phyloP scores from a whole-genome alignment of 2,797 vertebrate species.

The Paramormyrops hopkinsi region DNA sequence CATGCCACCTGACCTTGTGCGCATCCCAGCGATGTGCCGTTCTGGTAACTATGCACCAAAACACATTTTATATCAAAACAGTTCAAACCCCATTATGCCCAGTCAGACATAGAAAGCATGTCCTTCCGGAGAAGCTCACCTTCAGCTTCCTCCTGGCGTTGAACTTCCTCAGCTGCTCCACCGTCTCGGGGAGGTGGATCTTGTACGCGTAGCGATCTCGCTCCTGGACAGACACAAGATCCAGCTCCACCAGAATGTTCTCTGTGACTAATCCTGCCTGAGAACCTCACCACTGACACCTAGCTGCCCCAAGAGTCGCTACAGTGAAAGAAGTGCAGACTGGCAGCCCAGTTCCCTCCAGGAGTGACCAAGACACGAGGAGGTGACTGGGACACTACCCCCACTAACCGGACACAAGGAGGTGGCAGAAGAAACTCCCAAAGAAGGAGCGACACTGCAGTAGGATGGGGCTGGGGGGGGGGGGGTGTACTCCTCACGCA shows the following conservation, averaged over 20 bases:
- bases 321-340: neutral
- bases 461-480: neutral
- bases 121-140: constrained; percentile 66
- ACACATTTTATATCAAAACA: neutral
- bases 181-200: constrained; percentile 95
- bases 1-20: neutral
- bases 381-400: neutral
- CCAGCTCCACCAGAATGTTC: neutral
- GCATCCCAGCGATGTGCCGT: neutral
- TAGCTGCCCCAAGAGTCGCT: neutral
- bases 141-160: constrained; percentile 96
- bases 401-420: neutral
- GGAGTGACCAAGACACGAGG: neutral
- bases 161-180: constrained; percentile 97
- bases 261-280: neutral
- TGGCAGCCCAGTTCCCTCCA: neutral
- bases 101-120: neutral
- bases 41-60: neutral
- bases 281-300: neutral
- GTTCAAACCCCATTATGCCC: neutral
- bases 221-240: constrained; percentile 60
- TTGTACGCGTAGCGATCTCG: constrained; percentile 97
- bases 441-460: neutral
- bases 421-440: neutral
- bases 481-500: neutral